A percentile compares a stretch with the other conserved stretches of the same genome.
Evolutionary conservation across 2,797 vertebrate species (phyloP).

Genomic region (Amblyraja radiata): DNA sequence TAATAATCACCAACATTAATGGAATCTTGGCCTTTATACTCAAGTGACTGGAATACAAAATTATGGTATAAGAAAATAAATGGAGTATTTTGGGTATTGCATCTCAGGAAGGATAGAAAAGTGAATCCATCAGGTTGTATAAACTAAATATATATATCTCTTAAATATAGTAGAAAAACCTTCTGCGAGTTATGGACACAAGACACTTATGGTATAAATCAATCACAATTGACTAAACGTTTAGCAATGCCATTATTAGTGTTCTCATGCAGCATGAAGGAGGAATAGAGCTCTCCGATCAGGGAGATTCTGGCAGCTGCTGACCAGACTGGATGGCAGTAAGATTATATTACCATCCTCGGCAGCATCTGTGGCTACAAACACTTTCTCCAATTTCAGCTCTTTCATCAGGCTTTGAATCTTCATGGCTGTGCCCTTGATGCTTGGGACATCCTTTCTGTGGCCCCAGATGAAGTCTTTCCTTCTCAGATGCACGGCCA

Average conservation of each 20-base stretch:
- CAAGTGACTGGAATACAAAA: not conserved
- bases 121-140: too few relatives aligned
- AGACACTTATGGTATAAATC: not conserved
- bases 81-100: not conserved
- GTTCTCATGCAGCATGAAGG: not conserved
- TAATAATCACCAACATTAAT: not conserved
- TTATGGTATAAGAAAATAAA: not conserved
- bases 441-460: constrained; percentile 83
- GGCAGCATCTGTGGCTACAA: constrained; percentile 85
- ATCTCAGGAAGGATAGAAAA: not conserved
- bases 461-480: constrained; percentile 97
- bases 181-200: too few relatives aligned
- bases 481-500: constrained; percentile 81
- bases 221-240: too few relatives aligned
- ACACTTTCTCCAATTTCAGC: constrained; percentile 71
- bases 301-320: not conserved
- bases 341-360: constrained; percentile 62
- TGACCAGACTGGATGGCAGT: too few relatives aligned
- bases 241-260: not conserved
- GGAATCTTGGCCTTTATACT: not conserved
- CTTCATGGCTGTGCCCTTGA: constrained; percentile 75
- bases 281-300: not conserved
- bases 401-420: constrained; percentile 74
- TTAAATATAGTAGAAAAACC: too few relatives aligned
- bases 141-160: too few relatives aligned